Evolutionary conservation across 1,140 invertebrate genomes (phyloP).

Genomic region (Drosophila orosa): DNA sequence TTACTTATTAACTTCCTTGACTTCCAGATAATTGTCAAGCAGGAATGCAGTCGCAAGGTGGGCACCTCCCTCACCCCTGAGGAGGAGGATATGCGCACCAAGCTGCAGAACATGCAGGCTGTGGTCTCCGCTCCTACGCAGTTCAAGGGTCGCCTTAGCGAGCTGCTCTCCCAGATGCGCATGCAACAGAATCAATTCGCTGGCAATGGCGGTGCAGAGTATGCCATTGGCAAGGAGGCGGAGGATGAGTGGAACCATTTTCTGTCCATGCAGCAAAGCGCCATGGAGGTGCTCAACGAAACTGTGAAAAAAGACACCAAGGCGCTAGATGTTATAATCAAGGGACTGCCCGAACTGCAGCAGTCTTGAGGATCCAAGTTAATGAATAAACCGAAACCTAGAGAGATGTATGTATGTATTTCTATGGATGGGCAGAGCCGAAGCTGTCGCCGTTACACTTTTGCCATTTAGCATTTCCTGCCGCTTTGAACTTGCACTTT

Average conservation of each 20-base stretch:
- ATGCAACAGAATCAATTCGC: constrained; percentile 88
- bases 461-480: constrained; percentile 65
- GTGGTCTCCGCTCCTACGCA: constrained; percentile 96
- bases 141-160: constrained; percentile 96
- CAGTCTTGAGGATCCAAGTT: constrained; percentile 45
- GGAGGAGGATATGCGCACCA: constrained; percentile 93
- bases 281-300: constrained; percentile 92
- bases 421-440: neutral
- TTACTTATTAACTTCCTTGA: neutral
- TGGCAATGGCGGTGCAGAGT: constrained; percentile 84
- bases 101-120: constrained; percentile 93
- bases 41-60: constrained; percentile 93
- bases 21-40: constrained; percentile 91
- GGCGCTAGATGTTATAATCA: constrained; percentile 91
- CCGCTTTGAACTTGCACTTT: constrained; percentile 81
- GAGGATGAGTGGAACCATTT: constrained; percentile 90
- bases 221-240: constrained; percentile 86
- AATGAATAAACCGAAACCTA: constrained; percentile 35
- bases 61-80: constrained; percentile 94
- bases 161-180: constrained; percentile 93
- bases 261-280: constrained; percentile 92
- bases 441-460: constrained; percentile 60
- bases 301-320: constrained; percentile 91
- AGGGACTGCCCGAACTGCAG: constrained; percentile 87
- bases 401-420: neutral